Evolutionary conservation across 2,888 invertebrate genomes (phyloP).

Genomic region (Podotricha telesiphe): DNA sequence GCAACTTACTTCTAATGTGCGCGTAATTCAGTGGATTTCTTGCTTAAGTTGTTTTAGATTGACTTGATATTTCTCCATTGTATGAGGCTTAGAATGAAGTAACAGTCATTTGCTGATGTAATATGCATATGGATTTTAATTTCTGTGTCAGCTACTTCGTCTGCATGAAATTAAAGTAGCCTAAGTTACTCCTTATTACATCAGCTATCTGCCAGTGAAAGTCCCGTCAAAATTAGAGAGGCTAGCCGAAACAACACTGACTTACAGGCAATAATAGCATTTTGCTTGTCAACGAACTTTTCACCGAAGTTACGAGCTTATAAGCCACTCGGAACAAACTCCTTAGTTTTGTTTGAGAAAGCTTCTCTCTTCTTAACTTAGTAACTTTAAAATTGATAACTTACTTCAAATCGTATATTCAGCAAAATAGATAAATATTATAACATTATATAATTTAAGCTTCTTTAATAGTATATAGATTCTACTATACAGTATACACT

Average conservation of each 20-base stretch:
- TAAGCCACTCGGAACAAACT: background rate
- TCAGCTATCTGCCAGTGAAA: too few relatives aligned
- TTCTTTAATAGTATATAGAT: background rate
- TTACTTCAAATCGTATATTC: background rate
- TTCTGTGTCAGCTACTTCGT: too few relatives aligned
- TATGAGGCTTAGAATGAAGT: slow-evolving; percentile 8
- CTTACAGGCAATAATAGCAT: background rate
- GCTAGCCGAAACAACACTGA: too few relatives aligned
- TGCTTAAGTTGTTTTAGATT: slow-evolving; percentile 28
- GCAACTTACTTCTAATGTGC: slow-evolving; percentile 39
- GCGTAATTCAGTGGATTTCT: slow-evolving; percentile 24
- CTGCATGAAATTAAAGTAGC: too few relatives aligned
- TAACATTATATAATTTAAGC: background rate
- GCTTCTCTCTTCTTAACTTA: background rate
- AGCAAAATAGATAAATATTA: background rate
- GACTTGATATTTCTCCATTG: slow-evolving; percentile 28
- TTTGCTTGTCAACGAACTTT: background rate
- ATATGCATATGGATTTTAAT: slow-evolving; percentile 3
- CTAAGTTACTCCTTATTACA: too few relatives aligned
- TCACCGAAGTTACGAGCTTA: background rate
- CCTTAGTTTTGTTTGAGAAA: too few relatives aligned
- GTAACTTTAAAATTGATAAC: background rate
- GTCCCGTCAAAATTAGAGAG: too few relatives aligned
- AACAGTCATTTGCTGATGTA: slow-evolving; percentile 19
- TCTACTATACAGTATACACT: background rate